A percentile compares a stretch with the other conserved stretches of the same genome.
phyloP scores from a whole-genome alignment of 2,797 vertebrate genomes.

The Capromys pilorides region DNA sequence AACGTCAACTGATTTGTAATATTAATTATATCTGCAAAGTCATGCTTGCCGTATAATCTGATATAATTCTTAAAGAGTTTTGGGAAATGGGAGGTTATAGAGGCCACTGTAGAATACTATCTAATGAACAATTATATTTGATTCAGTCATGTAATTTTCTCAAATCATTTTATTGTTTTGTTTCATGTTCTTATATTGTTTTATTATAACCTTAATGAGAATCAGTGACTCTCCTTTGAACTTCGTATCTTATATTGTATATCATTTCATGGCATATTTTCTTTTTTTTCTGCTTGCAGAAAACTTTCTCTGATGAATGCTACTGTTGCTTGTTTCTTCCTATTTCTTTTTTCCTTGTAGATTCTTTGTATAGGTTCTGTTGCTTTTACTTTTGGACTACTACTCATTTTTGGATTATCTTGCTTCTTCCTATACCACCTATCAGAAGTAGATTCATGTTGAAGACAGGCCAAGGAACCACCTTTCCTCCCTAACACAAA shows the following conservation, averaged over 20 bases:
- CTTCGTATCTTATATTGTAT: not conserved
- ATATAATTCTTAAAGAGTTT: not conserved
- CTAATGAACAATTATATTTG: not conserved
- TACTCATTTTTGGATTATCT: constrained; percentile 46
- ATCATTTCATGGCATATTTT: constrained; percentile 13
- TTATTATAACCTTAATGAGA: constrained; percentile 48
- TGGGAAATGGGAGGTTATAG: not conserved
- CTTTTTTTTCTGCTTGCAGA: constrained; percentile 27
- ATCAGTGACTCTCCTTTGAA: not conserved
- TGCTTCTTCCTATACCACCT: not conserved
- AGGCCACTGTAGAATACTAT: not conserved
- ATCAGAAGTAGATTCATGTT: not conserved
- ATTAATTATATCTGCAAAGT: not conserved
- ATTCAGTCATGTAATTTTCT: constrained; percentile 40
- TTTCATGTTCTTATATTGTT: constrained; percentile 37
- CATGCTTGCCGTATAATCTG: not conserved
- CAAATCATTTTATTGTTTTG: constrained; percentile 34
- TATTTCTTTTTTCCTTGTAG: constrained; percentile 13
- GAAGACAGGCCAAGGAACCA: not conserved
- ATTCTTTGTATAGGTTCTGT: constrained; percentile 9
- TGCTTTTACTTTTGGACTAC: constrained; percentile 10
- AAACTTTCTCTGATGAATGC: not conserved
- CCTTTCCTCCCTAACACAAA: not conserved
- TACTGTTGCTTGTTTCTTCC: constrained; percentile 10
- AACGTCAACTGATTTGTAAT: not conserved